Percentiles rank a stretch among this genome's conserved stretches.
Evolutionary conservation across 2,113 vertebrate species (phyloP).

Genomic region (Pao palembangensis): DNA sequence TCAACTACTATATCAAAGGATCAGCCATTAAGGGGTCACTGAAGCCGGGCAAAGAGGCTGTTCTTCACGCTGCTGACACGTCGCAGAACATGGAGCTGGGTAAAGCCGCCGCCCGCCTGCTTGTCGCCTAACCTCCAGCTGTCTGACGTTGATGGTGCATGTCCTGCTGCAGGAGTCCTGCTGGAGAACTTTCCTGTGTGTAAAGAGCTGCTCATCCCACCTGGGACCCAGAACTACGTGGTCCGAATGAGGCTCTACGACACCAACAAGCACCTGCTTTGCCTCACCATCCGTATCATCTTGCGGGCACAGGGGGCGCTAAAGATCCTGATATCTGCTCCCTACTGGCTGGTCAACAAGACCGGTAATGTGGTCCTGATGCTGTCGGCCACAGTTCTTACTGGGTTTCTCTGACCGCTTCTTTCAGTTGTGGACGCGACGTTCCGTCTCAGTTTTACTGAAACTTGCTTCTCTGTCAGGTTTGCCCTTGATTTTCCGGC

Average conservation of each 20-base stretch:
- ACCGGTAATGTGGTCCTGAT: slow-evolving; percentile 74
- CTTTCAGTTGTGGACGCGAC: neutral
- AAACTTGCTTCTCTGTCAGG: slow-evolving; percentile 69
- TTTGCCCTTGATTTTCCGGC: slow-evolving; percentile 94
- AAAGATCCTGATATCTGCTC: slow-evolving; percentile 90
- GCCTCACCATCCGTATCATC: slow-evolving; percentile 89
- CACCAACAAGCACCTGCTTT: slow-evolving; percentile 81
- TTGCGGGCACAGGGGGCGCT: slow-evolving; percentile 90
- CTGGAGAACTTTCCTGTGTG: slow-evolving; percentile 90
- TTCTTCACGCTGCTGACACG: slow-evolving; percentile 88
- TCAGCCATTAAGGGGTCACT: slow-evolving; percentile 83
- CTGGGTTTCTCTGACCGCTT: no score
- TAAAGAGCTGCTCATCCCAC: slow-evolving; percentile 94
- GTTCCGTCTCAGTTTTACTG: neutral
- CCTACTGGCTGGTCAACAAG: slow-evolving; percentile 97
- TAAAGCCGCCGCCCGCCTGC: slow-evolving; percentile 57
- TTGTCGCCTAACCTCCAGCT: neutral
- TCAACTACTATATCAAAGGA: slow-evolving; percentile 93
- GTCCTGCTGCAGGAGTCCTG: slow-evolving; percentile 75
- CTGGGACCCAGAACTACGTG: slow-evolving; percentile 94
- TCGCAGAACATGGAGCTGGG: slow-evolving; percentile 96
- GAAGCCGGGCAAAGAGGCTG: slow-evolving; percentile 88
- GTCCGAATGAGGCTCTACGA: slow-evolving; percentile 94
- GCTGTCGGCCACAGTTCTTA: no score
- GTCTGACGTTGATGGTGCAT: neutral